These are phyloP conservation scores for Henricia sp. DNA, from an alignment of 53 echinoderm and acorn worm genomes.

Conservation along the genomic window DNA sequence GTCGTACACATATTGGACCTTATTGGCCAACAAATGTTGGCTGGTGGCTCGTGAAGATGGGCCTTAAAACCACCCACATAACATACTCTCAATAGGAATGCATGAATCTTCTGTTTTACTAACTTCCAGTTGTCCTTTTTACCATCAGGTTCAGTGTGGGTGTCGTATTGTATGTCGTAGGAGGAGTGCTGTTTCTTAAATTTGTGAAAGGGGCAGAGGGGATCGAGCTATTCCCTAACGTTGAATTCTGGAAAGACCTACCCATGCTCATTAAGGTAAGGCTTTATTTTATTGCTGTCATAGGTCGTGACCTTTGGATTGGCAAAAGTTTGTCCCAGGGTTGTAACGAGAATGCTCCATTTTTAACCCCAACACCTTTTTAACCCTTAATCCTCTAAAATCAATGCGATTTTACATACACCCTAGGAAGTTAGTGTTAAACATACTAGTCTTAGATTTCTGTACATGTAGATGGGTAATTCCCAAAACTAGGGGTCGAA, in stretches of 20 bases:
- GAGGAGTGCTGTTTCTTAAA: constrained; percentile 51
- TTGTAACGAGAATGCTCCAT: no score
- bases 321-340: no score
- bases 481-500: no score
- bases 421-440: no score
- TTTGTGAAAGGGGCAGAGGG: constrained; percentile 62
- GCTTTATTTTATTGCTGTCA: background rate
- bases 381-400: no score
- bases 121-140: background rate
- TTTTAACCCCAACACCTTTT: no score
- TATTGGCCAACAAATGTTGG: background rate
- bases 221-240: constrained; percentile 63
- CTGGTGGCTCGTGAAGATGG: background rate
- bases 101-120: background rate
- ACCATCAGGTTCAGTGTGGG: constrained; percentile 49
- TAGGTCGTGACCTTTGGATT: no score
- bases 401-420: no score
- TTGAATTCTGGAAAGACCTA: constrained; percentile 65
- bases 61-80: background rate
- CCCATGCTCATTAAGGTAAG: constrained; percentile 65
- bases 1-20: background rate
- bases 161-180: constrained; percentile 35
- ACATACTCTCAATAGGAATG: background rate
- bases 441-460: no score
- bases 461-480: no score